A percentile compares a stretch with the other conserved stretches of the same genome.
phyloP scores from a whole-genome alignment of 2,797 vertebrate species.

The Premnoplex brunnescens region DNA sequence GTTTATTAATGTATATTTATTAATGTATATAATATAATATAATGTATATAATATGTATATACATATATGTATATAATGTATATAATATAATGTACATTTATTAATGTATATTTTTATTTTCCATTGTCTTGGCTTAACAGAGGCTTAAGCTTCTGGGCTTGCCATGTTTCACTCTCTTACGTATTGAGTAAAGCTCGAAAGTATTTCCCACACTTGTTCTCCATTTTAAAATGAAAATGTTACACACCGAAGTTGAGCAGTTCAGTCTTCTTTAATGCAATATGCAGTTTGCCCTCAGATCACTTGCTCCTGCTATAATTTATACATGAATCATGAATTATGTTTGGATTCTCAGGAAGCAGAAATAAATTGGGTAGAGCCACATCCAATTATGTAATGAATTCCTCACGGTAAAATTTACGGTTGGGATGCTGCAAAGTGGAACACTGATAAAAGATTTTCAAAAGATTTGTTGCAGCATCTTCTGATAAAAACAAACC shows the following conservation, averaged over 20 bases:
- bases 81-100: too few species aligned
- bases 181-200: background rate
- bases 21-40: too few species aligned
- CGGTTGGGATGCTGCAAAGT: background rate
- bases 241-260: background rate
- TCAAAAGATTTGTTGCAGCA: slow-evolving; percentile 10
- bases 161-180: background rate
- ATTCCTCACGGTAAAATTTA: slow-evolving; percentile 54
- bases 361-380: slow-evolving; percentile 51
- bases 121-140: background rate
- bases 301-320: slow-evolving; percentile 40
- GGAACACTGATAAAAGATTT: slow-evolving; percentile 34
- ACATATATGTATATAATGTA: too few species aligned
- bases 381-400: slow-evolving; percentile 59
- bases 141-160: background rate
- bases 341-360: slow-evolving; percentile 47
- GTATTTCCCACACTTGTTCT: background rate
- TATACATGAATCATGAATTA: slow-evolving; percentile 44
- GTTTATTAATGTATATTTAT: background rate
- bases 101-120: background rate
- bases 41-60: too few species aligned
- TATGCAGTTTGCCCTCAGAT: background rate
- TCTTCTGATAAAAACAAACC: background rate
- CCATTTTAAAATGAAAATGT: background rate
- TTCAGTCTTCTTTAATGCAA: background rate